These are phyloP conservation scores for Toxostoma redivivum DNA, from an alignment of 2,113 vertebrate genomes.

Conservation along the genomic window DNA sequence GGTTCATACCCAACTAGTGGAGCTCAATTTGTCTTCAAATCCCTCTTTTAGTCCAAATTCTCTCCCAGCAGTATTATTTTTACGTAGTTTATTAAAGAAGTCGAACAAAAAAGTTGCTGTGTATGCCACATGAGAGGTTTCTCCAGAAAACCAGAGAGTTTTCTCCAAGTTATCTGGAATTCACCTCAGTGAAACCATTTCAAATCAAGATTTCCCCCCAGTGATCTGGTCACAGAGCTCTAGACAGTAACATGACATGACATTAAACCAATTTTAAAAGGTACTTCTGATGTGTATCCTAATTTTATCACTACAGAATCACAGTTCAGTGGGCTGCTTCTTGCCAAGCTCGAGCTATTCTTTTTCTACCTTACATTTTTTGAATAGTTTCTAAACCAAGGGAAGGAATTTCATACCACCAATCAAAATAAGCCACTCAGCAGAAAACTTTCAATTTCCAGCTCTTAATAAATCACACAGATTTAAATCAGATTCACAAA, in stretches of 20 bases:
- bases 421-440: conserved; percentile 25
- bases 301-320: neutral
- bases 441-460: conserved; percentile 42
- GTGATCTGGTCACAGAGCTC: neutral
- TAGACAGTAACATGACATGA: neutral
- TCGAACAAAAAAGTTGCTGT: neutral
- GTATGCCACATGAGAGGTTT: neutral
- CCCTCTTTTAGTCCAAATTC: neutral
- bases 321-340: neutral
- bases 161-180: neutral
- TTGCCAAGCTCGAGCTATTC: neutral
- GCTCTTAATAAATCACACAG: conserved; percentile 25
- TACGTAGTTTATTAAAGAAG: neutral
- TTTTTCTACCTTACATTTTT: conserved; percentile 1
- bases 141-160: neutral
- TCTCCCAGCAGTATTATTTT: neutral
- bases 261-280: neutral
- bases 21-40: neutral
- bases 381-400: neutral
- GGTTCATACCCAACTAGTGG: fast-evolving
- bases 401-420: conserved; percentile 3
- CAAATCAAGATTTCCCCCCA: neutral
- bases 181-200: neutral
- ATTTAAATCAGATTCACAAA: conserved; percentile 7
- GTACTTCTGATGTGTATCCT: neutral